These are phyloP conservation scores for Pheucticus melanocephalus DNA, from an alignment of 2,113 vertebrate species.

Conservation along the genomic window DNA sequence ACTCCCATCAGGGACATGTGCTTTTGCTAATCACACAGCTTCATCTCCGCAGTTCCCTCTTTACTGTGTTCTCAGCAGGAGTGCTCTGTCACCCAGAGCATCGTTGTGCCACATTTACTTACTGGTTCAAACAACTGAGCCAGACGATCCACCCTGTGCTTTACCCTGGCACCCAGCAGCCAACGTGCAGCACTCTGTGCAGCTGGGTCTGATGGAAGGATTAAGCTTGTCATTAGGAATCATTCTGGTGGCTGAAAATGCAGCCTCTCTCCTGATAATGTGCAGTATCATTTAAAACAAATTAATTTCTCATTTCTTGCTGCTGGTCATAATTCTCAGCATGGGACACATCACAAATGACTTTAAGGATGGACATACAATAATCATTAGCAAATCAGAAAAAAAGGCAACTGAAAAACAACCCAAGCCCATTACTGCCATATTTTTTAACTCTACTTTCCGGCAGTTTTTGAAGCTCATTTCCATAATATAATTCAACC, in stretches of 20 bases:
- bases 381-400: slow-evolving; percentile 39
- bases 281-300: slow-evolving; percentile 73
- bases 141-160: neutral
- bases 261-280: slow-evolving; percentile 63
- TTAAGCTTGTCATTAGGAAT: slow-evolving; percentile 63
- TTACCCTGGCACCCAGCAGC: neutral
- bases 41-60: neutral
- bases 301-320: slow-evolving; percentile 80
- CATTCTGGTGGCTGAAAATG: slow-evolving; percentile 50
- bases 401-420: neutral
- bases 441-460: neutral
- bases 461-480: slow-evolving; percentile 26
- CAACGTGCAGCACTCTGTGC: rapidly evolving
- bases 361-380: slow-evolving; percentile 67
- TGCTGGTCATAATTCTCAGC: slow-evolving; percentile 72
- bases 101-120: neutral
- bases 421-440: neutral
- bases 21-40: neutral
- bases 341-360: slow-evolving; percentile 67
- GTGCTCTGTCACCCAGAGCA: neutral
- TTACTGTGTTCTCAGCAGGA: neutral
- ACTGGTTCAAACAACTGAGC: neutral
- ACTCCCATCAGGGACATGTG: rapidly evolving
- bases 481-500: slow-evolving; percentile 56
- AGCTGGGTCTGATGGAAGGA: slow-evolving; percentile 28